Percentiles rank a stretch among this genome's conserved stretches.
Evolutionary conservation across 1,140 invertebrate genomes (phyloP).

Genomic region (Leptonema lineaticorne): DNA sequence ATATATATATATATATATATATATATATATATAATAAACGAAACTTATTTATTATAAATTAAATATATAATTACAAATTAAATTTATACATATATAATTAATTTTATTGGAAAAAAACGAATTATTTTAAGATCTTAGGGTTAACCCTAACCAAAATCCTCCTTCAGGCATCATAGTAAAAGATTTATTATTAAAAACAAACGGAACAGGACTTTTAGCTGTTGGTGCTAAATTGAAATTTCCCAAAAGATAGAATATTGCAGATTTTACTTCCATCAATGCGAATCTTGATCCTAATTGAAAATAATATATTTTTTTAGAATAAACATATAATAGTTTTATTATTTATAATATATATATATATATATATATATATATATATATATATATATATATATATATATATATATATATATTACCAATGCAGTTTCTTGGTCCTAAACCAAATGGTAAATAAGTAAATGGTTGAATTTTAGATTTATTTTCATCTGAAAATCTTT

Average conservation of each 20-base stretch:
- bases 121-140: too few relatives aligned
- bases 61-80: background rate
- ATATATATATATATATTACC: background rate
- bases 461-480: background rate
- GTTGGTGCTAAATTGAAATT: background rate
- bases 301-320: too few relatives aligned
- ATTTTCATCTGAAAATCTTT: background rate
- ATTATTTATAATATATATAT: too few relatives aligned
- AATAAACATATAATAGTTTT: too few relatives aligned
- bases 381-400: background rate
- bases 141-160: background rate
- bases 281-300: constrained; percentile 11
- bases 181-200: background rate
- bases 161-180: background rate
- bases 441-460: background rate
- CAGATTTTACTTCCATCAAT: constrained; percentile 4
- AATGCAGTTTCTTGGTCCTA: background rate
- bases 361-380: too few relatives aligned
- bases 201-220: background rate
- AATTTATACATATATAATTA: background rate
- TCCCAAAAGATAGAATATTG: background rate
- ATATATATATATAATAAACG: too few relatives aligned
- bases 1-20: too few relatives aligned
- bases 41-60: too few relatives aligned
- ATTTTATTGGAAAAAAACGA: background rate